Percentiles rank a stretch among this genome's conserved stretches.
Conservation (phyloP, 2,113 vertebrate genomes). For the Columba livia region DNA sequence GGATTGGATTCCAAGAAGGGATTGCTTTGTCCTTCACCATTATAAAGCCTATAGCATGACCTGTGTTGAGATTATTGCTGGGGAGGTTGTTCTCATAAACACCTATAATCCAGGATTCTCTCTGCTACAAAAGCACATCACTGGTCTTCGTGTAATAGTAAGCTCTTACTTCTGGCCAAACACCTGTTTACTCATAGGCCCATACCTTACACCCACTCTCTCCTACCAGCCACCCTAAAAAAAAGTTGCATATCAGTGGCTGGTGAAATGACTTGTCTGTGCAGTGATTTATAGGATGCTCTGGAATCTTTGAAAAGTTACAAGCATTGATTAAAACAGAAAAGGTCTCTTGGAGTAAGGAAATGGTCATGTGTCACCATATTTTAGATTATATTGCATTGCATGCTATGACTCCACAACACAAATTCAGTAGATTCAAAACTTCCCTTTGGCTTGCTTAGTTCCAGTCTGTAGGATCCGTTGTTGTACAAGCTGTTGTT, state of each 20-base stretch:
- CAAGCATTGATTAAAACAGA: accelerated
- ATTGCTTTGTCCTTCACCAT: neutral
- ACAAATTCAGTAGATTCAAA: neutral
- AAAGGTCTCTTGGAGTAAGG: neutral
- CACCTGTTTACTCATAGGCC: neutral
- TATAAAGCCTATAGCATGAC: neutral
- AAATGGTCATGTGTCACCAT: neutral
- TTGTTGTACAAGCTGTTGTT: neutral
- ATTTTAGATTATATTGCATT: neutral
- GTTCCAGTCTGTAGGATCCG: neutral
- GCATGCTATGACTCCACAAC: neutral
- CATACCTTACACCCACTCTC: neutral
- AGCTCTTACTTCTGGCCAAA: neutral
- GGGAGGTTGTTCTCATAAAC: neutral
- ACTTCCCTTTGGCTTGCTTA: neutral
- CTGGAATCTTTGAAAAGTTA: neutral
- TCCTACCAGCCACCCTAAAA: neutral
- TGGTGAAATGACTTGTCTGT: neutral
- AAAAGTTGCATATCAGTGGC: neutral
- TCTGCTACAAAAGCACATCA: neutral
- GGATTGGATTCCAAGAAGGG: neutral
- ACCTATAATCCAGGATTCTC: neutral
- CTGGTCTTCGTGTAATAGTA: neutral
- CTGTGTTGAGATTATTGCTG: neutral
- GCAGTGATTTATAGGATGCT: neutral